Evolutionary conservation across 2,113 vertebrate genomes (phyloP), one percentile per base, ranked within the genome.

Genomic region (Arvicanthis niloticus): DNA sequence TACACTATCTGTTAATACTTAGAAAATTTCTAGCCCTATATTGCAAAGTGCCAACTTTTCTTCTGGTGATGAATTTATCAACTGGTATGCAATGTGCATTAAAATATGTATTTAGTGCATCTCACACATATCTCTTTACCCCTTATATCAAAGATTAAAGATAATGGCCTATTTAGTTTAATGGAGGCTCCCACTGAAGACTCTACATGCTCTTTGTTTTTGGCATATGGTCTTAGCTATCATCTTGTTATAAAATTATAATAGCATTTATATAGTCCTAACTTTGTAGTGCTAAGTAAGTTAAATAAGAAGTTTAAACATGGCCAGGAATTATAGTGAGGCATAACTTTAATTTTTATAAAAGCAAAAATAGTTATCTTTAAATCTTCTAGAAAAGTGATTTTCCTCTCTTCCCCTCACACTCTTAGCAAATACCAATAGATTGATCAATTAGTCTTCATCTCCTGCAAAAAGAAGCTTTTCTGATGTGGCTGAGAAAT

Each of bases 161-260:
- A 85, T 93, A 91, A 51, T 77, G 40, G 73, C 31, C 17, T 37
- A 67, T 95, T 92, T 89, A 12, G 70, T 21, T 95, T 91, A 84
- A 56, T 88, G 84, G 76, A 6, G 7, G 56, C 70, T 5, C 34
- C 15, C 65, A 5, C 29, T 51, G 80, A 96, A 94, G 58, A 91
- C 65, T 84, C 65, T 89, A 7, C 67, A 75, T 70, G 40, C 5
- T 67, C 12, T 95, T 87, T 60, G 68, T 80, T 56, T 93, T 80
- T 72, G 60, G 10, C n/a, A 62, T 87, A 29, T 78, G 1, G 26
- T 82, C 48, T 62, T 67, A 84, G 37, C 10, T 58, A 72, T 81
- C 34, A 85, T 31, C 29, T 90, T 65, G 6, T 53, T 91, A 77
- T 58, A 81, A 91, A 84, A 3, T 91, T 37, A 56, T 11, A n/a